Evolutionary conservation across 2,113 vertebrate genomes (phyloP), one percentile per base, ranked within the genome.

Genomic region (Scytalopus superciliaris): DNA sequence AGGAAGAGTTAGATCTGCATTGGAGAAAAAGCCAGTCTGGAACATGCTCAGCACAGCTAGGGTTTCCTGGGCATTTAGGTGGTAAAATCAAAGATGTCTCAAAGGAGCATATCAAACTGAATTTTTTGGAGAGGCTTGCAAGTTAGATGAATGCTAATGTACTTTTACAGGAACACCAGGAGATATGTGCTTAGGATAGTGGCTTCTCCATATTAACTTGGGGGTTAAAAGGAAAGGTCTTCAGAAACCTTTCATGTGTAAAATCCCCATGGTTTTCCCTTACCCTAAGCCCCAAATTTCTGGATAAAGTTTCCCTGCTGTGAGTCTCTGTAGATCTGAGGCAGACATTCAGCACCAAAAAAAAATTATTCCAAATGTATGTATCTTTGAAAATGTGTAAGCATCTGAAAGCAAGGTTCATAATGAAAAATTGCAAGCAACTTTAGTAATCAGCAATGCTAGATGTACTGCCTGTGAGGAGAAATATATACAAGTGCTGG

Each of bases 101-200:
- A 82, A 91, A 87, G 55, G 39, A 96, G 73, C 33, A 35, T 55
- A 84, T 94, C 77, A 84, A 89, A 88, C 49, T 47, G 82, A 79
- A 49, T 85, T 90, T 91, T 94, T 90, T 68, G 10, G 35, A 83
- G 45, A 53, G 44, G 8, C 52, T 85, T 70, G 7, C 14, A 89
- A 87, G 33, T 70, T 68, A 52, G 27, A 67, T 90, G 62, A 94
- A 94, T 91, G 82, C 79, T 85, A 56, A 87, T 69, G 40, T 60
- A 28, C 23, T 90, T 93, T 76, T 53, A 66, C n/a, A 62, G 72
- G 28, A 88, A 45, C 19, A 69, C 18, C 6, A 64, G 31, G 76
- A 73, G 45, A 24, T 79, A 25, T 0, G 14, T 33, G 8, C n/a
- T 88, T 68, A 35, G 13, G 73, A 14, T 47, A 59, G 39, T 73